These are phyloP conservation scores for Aurelia aurita complex sp. Pacific DNA, from an alignment of 30 jellyfish, hydroid and myxozoan species.

Conservation along the genomic window DNA sequence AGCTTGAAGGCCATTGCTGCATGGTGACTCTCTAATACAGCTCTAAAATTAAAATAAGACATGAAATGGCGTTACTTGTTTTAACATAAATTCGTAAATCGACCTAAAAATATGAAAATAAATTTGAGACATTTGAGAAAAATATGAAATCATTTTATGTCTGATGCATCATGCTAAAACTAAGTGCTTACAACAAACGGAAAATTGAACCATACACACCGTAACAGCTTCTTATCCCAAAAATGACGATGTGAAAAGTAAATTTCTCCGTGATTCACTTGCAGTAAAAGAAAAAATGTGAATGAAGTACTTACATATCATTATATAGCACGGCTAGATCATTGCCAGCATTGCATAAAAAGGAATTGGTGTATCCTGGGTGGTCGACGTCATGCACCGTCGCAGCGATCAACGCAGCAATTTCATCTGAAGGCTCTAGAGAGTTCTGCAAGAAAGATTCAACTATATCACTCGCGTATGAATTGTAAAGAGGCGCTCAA, in stretches of 20 bases:
- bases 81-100: too few relatives aligned
- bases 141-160: too few relatives aligned
- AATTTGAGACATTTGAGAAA: too few relatives aligned
- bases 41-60: constrained; percentile 51
- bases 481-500: too few relatives aligned
- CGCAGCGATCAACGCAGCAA: constrained; percentile 94
- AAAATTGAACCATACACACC: too few relatives aligned
- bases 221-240: too few relatives aligned
- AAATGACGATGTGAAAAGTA: too few relatives aligned
- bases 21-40: constrained; percentile 97
- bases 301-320: constrained; percentile 76
- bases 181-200: too few relatives aligned
- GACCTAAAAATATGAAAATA: too few relatives aligned
- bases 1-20: constrained; percentile 98
- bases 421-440: constrained; percentile 88
- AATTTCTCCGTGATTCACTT: too few relatives aligned
- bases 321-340: constrained; percentile 94
- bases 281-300: neutral
- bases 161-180: too few relatives aligned
- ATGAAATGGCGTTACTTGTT: too few relatives aligned
- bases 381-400: constrained; percentile 98
- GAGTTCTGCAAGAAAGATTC: constrained; percentile 51
- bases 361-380: constrained; percentile 96
- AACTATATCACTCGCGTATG: neutral
- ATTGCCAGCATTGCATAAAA: constrained; percentile 97